These are phyloP conservation scores for Seladonia tumulorum DNA, from an alignment of 2,888 invertebrate species.

Conservation along the genomic window DNA sequence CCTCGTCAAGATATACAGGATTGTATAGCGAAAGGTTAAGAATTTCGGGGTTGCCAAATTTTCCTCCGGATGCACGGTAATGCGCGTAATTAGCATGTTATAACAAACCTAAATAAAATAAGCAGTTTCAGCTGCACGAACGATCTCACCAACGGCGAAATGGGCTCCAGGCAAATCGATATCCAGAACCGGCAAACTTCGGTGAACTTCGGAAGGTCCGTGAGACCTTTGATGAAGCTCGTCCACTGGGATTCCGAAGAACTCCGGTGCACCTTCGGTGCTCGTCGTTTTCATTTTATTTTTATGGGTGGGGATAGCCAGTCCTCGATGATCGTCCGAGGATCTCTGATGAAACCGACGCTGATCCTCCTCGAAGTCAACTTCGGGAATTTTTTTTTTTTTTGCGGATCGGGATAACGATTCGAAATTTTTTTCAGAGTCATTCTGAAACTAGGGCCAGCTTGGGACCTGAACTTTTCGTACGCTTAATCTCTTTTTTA, in stretches of 20 bases:
- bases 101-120: not conserved
- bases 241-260: not conserved
- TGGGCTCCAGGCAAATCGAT: not conserved
- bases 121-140: not conserved
- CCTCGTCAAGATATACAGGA: no score
- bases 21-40: no score
- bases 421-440: not conserved
- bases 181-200: not conserved
- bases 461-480: not conserved
- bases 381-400: not conserved
- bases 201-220: not conserved
- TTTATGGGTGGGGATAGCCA: not conserved
- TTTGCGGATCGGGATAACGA: not conserved
- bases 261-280: not conserved
- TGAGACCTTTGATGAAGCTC: constrained; percentile 2
- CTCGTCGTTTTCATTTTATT: constrained; percentile 4
- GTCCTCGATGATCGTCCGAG: not conserved
- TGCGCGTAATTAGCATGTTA: not conserved
- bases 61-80: no score
- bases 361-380: constrained; percentile 2
- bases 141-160: not conserved
- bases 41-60: no score
- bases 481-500: constrained; percentile 2
- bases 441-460: not conserved
- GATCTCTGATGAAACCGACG: constrained; percentile 14